Evolutionary conservation across 1,140 invertebrate genomes (phyloP).

Genomic region (Ips nitidus): DNA sequence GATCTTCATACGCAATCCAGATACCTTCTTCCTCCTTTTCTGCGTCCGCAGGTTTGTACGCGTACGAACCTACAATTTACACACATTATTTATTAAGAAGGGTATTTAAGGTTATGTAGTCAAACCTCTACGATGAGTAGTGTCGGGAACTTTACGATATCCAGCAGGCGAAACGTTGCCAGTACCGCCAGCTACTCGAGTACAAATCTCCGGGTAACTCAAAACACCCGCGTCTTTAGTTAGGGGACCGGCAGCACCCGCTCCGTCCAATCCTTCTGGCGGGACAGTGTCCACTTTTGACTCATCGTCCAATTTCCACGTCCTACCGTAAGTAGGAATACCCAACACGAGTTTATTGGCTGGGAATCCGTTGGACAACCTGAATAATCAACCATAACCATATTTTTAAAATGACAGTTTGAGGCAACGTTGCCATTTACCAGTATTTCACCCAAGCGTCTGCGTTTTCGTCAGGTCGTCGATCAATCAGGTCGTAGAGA

Average conservation of each 20-base stretch:
- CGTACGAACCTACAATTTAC: slow-evolving; percentile 64
- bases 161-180: slow-evolving; percentile 54
- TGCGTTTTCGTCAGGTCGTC: slow-evolving; percentile 66
- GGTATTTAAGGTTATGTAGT: no score
- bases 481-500: slow-evolving; percentile 69
- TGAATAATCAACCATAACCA: slow-evolving; percentile 46
- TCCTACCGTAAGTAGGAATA: slow-evolving; percentile 78
- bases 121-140: slow-evolving; percentile 69
- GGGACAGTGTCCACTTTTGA: slow-evolving; percentile 75
- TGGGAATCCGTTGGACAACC: slow-evolving; percentile 66
- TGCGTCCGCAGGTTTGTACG: slow-evolving; percentile 69
- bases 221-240: slow-evolving; percentile 74
- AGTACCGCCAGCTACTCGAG: slow-evolving; percentile 22
- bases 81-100: no score
- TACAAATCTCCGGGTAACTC: slow-evolving; percentile 80
- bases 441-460: slow-evolving; percentile 65
- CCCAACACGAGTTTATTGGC: slow-evolving; percentile 80
- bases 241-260: slow-evolving; percentile 65
- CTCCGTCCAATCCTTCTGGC: slow-evolving; percentile 66
- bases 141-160: slow-evolving; percentile 69
- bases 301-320: slow-evolving; percentile 77
- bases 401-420: not conserved
- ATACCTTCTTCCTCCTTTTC: slow-evolving; percentile 68
- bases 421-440: slow-evolving; percentile 49
- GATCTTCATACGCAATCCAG: slow-evolving; percentile 91